phyloP scores from a whole-genome alignment of 1,140 invertebrate species.

The Eurosta solidaginis region DNA sequence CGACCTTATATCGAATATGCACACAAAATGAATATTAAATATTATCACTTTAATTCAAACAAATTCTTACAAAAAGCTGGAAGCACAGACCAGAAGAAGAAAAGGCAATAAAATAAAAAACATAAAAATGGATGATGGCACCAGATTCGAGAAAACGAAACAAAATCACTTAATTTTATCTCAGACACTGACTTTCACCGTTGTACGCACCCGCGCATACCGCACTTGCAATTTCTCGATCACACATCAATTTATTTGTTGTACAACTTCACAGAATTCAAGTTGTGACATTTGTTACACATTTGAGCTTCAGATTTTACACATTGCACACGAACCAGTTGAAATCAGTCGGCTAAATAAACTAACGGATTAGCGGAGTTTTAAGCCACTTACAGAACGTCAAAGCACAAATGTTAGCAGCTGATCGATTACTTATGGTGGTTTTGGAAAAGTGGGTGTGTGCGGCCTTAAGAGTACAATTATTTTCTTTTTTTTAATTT shows the following conservation, averaged over 20 bases:
- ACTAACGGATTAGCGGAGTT: background rate
- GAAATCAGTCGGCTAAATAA: background rate
- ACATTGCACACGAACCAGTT: background rate
- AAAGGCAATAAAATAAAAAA: background rate
- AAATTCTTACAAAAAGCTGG: too few relatives aligned
- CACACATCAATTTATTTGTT: background rate
- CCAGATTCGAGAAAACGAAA: background rate
- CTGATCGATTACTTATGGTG: background rate
- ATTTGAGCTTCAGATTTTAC: constrained; percentile 20
- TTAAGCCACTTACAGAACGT: background rate
- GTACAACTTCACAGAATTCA: background rate
- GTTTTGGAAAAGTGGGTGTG: background rate
- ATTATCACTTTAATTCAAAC: too few relatives aligned
- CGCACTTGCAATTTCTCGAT: background rate
- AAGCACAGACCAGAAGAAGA: too few relatives aligned
- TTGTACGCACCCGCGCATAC: background rate
- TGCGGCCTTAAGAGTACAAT: background rate
- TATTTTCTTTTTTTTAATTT: background rate
- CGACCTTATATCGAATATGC: too few relatives aligned
- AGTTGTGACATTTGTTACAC: constrained; percentile 3
- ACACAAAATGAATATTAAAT: too few relatives aligned
- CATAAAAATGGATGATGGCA: background rate
- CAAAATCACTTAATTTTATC: background rate
- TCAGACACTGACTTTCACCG: background rate
- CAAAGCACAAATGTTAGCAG: background rate